A percentile compares a stretch with the other conserved stretches of the same genome.
phyloP scores from a whole-genome alignment of 2,797 vertebrate genomes.

The Tarsius wallacei region DNA sequence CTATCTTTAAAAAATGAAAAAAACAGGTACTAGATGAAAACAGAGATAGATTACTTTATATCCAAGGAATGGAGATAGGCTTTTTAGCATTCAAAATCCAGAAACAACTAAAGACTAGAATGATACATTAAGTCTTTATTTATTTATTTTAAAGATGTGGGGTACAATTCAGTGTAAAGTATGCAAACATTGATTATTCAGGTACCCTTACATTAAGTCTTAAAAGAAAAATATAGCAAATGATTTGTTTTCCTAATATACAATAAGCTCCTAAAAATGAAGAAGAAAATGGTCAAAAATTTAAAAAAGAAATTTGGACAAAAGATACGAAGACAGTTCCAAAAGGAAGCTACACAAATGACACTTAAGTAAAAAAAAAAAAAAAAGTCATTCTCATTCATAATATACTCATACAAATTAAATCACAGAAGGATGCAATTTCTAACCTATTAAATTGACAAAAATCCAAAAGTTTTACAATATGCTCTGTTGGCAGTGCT shows the following conservation, averaged over 20 bases:
- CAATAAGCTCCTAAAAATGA: neutral
- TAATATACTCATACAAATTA: neutral
- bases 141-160: too few species aligned
- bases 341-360: neutral
- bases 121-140: neutral
- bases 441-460: neutral
- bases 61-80: neutral
- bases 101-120: neutral
- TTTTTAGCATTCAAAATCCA: neutral
- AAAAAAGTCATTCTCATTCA: neutral
- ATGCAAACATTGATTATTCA: too few species aligned
- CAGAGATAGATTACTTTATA: neutral
- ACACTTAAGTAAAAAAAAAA: neutral
- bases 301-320: neutral
- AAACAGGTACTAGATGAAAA: neutral
- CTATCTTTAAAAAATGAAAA: too few species aligned
- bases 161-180: too few species aligned
- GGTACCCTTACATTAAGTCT: neutral
- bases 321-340: neutral
- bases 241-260: neutral
- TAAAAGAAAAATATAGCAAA: neutral
- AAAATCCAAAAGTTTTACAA: slow-evolving; percentile 16
- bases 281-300: neutral
- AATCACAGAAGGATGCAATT: neutral
- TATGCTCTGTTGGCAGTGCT: neutral